These are phyloP conservation scores for Rhizomys pruinosus DNA, from an alignment of 2,113 vertebrate species.

Conservation along the genomic window DNA sequence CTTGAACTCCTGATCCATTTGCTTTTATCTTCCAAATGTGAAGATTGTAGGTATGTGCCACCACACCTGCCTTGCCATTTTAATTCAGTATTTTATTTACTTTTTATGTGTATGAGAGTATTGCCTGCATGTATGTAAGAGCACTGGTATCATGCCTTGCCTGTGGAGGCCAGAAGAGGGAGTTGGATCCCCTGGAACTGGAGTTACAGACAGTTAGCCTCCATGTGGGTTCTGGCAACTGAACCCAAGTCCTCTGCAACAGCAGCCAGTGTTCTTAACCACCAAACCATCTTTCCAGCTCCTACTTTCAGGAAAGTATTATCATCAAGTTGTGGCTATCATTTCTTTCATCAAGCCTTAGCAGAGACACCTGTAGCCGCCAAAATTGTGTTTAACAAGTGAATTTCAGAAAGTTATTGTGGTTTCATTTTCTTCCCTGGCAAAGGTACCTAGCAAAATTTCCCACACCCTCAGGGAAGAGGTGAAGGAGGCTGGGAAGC, in stretches of 20 bases:
- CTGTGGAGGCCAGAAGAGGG: too few species aligned
- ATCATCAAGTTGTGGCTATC: neutral
- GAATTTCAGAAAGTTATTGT: conserved; percentile 34
- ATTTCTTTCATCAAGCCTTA: conserved; percentile 4
- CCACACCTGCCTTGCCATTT: neutral
- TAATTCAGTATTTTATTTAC: neutral
- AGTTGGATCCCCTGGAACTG: too few species aligned
- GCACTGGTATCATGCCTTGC: too few species aligned
- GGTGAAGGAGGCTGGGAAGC: neutral
- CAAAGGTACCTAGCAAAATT: neutral
- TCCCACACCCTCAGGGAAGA: neutral
- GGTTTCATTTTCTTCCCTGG: neutral
- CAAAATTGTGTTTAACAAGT: neutral
- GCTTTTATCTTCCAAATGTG: neutral
- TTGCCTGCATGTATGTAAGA: too few species aligned
- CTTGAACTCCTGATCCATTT: neutral
- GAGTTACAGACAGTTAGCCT: too few species aligned
- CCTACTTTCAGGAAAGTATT: neutral
- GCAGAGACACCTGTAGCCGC: neutral
- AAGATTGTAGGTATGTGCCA: neutral
- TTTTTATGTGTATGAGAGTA: too few species aligned
- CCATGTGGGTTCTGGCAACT: too few species aligned
- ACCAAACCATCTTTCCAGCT: too few species aligned
- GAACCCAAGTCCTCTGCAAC: too few species aligned
- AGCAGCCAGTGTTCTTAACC: too few species aligned